Conservation (phyloP, 1,140 invertebrate species). For the Drosophila rufa region DNA sequence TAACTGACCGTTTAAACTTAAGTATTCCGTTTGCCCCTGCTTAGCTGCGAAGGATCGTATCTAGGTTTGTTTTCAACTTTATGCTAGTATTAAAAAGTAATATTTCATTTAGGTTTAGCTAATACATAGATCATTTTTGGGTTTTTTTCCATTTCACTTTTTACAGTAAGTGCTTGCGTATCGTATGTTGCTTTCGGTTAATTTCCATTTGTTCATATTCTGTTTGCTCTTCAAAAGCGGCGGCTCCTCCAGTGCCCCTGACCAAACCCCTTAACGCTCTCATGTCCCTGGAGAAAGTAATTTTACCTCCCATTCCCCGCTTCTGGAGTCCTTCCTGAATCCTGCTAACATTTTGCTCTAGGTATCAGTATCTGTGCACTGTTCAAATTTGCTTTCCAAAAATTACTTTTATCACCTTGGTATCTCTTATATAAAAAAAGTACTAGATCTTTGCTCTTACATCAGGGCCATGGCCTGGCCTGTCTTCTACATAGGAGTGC, state of each 20-base stretch:
- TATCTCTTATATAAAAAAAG: conserved; percentile 57
- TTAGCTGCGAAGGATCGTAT: conserved; percentile 40
- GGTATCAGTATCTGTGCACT: conserved; percentile 46
- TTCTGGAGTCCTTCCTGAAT: conserved; percentile 15
- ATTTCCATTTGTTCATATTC: conserved; percentile 24
- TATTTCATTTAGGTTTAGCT: conserved; percentile 77
- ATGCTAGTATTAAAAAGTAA: conserved; percentile 78
- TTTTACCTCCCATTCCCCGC: conserved; percentile 1
- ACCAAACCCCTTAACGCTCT: conserved; percentile 27
- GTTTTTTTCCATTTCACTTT: conserved; percentile 61
- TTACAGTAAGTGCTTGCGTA: conserved; percentile 70
- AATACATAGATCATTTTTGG: conserved; percentile 70
- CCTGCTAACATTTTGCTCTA: conserved; percentile 47
- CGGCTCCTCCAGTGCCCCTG: conserved; percentile 32
- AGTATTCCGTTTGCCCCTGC: conserved; percentile 40
- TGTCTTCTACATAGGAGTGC: conserved; percentile 41
- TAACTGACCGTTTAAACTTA: conserved; percentile 40
- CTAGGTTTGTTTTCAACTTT: conserved; percentile 59
- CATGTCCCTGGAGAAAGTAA: conserved; percentile 15
- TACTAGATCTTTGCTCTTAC: conserved; percentile 39
- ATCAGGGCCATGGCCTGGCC: conserved; percentile 26
- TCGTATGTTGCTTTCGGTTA: conserved; percentile 46
- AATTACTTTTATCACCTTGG: conserved; percentile 55
- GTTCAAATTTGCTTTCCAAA: conserved; percentile 45
- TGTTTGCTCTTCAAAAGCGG: conserved; percentile 37